Base-by-base conservation (phyloP, 2,888 invertebrate genomes). In the Ecliptopera silaceata region DNA sequence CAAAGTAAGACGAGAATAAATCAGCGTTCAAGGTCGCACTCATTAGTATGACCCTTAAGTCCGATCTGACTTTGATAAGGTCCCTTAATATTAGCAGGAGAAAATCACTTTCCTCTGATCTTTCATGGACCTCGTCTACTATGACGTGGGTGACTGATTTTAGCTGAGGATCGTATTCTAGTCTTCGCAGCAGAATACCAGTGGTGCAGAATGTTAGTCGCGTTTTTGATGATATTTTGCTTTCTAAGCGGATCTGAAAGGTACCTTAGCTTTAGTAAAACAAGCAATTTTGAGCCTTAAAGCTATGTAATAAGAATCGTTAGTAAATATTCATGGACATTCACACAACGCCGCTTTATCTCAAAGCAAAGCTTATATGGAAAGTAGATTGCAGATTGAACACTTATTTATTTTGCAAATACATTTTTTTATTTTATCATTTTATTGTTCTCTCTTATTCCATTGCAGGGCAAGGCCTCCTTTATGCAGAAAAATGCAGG, bases 61-160 rank as follows among this genome's bases (percentile, higher is more conserved):
- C 95, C 43, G 93, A 93, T 56, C 96, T 93, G 51, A 94, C 91
- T 59, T 92, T 91, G 49, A 97, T 84, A 48, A 97, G 92, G 74
- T 96, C 95, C 81, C 95, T 94, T 34, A 98, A 81, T 13, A 97
- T 95, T 56, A 97, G 93, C 34, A 98, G 82, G 4, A 98, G 89
- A 75, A 98, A 98, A 82, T 98, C 98, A 67, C 97, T 96, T 77
- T 97, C 96, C 71, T 97, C 96, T 20, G 96, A 96, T 50, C 98
- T 92, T 80, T 98, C 98, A 75, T 98, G 98, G 0, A 98, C 97
- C 87, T 98, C 98, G 79, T 98, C 98, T 0, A 97, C 95, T 59
- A 97, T 93, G 5, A 97, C 88, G 76, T 98, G 98, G 0, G 97
- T 96, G 0, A 98, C 95, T 1, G 94, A 94, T 20, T 93, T 92